Evolutionary conservation across 2,888 invertebrate genomes (phyloP).

Genomic region (Scaptomyza flava): DNA sequence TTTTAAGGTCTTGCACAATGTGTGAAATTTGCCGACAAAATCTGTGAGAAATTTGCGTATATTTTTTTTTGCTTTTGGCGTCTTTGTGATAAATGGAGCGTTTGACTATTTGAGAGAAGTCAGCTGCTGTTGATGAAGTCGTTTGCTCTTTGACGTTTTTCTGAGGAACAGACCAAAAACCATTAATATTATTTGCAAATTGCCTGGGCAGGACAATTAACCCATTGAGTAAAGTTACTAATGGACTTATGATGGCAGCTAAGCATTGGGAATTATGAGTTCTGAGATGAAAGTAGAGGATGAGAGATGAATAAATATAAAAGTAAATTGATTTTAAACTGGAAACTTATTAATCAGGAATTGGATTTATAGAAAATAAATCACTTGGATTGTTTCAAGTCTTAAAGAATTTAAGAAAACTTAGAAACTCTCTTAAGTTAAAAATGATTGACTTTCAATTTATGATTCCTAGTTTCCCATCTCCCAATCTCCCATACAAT

Average conservation of each 20-base stretch:
- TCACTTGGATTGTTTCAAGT: not conserved
- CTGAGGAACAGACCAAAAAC: constrained; percentile 13
- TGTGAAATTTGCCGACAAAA: constrained; percentile 69
- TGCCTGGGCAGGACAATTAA: constrained; percentile 46
- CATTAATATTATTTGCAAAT: constrained; percentile 54
- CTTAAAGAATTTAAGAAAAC: too few species aligned
- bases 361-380: not conserved
- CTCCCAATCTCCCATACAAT: not conserved
- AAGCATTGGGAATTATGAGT: too few species aligned
- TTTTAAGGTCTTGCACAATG: constrained; percentile 61
- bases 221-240: constrained; percentile 23
- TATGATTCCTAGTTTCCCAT: too few species aligned
- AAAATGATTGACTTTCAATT: too few species aligned
- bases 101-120: constrained; percentile 9
- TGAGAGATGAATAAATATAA: too few species aligned
- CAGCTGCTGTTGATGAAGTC: constrained; percentile 23
- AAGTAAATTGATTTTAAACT: not conserved
- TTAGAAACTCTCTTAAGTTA: too few species aligned
- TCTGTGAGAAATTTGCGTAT: constrained; percentile 25
- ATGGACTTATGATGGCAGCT: not conserved
- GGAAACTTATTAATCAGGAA: not conserved
- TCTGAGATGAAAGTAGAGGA: too few species aligned
- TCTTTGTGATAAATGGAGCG: constrained; percentile 40
- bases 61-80: constrained; percentile 11
- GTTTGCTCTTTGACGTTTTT: constrained; percentile 48